phyloP scores from a whole-genome alignment of 2,797 vertebrate species.

The Merluccius polli region DNA sequence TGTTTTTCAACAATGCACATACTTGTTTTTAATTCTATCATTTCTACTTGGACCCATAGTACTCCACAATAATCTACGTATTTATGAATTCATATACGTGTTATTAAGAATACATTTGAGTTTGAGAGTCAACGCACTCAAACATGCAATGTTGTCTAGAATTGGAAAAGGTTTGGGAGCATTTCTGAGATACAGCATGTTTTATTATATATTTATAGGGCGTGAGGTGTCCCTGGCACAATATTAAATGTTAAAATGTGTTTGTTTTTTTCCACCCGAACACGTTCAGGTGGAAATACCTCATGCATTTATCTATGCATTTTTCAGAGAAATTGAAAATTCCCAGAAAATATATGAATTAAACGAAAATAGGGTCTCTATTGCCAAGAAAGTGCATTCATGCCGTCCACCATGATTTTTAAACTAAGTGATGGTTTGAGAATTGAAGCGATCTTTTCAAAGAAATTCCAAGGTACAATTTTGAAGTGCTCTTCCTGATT shows the following conservation, averaged over 20 bases:
- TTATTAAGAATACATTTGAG: background rate
- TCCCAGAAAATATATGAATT: background rate
- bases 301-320: background rate
- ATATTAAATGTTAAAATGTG: background rate
- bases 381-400: background rate
- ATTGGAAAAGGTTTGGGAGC: too few species aligned
- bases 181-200: too few species aligned
- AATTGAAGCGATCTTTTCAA: background rate
- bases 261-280: background rate
- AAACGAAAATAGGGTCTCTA: background rate
- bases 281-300: background rate
- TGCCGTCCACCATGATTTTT: background rate
- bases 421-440: background rate
- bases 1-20: background rate
- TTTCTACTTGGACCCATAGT: background rate
- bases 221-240: background rate
- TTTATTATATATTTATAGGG: too few species aligned
- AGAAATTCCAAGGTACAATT: background rate
- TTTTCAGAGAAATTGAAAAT: background rate
- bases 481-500: background rate
- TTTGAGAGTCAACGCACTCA: too few species aligned
- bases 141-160: too few species aligned
- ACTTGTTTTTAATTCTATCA: background rate
- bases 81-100: background rate
- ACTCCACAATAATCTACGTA: background rate